These are phyloP conservation scores for Dascillus cervinus DNA, from an alignment of 2,888 invertebrate species.

Conservation along the genomic window DNA sequence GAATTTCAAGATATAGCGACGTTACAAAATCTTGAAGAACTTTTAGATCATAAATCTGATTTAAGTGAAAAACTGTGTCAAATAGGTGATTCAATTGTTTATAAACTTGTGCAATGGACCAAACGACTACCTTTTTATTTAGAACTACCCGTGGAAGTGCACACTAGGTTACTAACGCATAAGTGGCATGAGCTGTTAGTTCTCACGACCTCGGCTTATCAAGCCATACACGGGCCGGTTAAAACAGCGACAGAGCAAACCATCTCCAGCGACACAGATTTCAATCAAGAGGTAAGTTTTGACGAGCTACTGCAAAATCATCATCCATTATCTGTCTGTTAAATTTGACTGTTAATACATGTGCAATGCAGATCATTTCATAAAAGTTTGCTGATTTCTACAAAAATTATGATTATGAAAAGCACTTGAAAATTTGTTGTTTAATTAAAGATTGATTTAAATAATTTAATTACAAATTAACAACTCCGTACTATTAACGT, in stretches of 20 bases:
- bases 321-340: too few relatives aligned
- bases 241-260: constrained; percentile 17
- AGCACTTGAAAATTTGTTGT: too few relatives aligned
- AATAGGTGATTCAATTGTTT: constrained; percentile 96
- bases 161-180: constrained; percentile 90
- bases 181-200: constrained; percentile 97
- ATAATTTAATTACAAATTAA: too few relatives aligned
- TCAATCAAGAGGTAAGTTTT: constrained; percentile 70
- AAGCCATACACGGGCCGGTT: constrained; percentile 65
- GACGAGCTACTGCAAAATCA: too few relatives aligned
- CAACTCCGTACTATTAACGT: too few relatives aligned
- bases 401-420: too few relatives aligned
- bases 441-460: too few relatives aligned
- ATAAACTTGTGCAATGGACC: constrained; percentile 98
- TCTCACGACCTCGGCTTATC: constrained; percentile 88
- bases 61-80: constrained; percentile 88
- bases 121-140: constrained; percentile 95
- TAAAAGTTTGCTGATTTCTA: too few relatives aligned
- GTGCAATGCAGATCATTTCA: too few relatives aligned
- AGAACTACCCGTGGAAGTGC: constrained; percentile 92
- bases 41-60: constrained; percentile 85
- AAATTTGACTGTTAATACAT: too few relatives aligned
- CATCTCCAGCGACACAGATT: constrained; percentile 63
- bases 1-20: constrained; percentile 95
- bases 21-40: constrained; percentile 80